Base-by-base conservation (phyloP, 2,888 invertebrate genomes). In the Drosophila nigricruria region DNA sequence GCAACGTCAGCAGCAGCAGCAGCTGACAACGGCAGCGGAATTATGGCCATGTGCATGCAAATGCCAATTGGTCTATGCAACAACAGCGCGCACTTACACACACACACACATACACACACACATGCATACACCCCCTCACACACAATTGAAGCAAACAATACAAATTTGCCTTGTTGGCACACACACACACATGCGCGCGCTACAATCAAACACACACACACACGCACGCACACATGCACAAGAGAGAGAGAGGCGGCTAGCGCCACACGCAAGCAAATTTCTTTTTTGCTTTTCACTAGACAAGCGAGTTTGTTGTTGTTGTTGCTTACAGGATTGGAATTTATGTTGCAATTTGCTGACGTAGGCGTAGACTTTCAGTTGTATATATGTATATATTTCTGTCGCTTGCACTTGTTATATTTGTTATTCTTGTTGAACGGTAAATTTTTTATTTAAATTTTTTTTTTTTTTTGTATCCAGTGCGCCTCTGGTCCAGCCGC, bases 101-200 rank as follows among this genome's bases (percentile, higher is more conserved):
- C 47, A 61, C 36, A 30, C 36, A 66, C 60, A 56, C 60, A 49
- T 54, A 40, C 45, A 58, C 6, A 30, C 27, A 38, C 53, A n/a
- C 16, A 30, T 38, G 20, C 47, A n/a, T n/a, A n/a, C n/a, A n/a
- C n/a, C n/a, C n/a, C n/a, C n/a, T n/a, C n/a, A 32, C 52, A 47
- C 50, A 34, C 49, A 58, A 20, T 36, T 25, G 8, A 40, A 23
- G 38, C 60, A 63, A 30, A 42, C 60, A 40, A 62, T 61, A 70
- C 52, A 65, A 79, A 69, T 77, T 88, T 84, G 83, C 88, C 88
- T 70, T 82, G 83, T 88, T 84, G 83, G 83, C 83, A 83, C 74
- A 61, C 66, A 54, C 74, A 69, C 61, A 69, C 56, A 23, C 0
- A 25, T 25, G 25, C 27, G 61, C 56, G 60, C 60, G 36, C 50